Evolutionary conservation across 2,797 vertebrate genomes (phyloP), one percentile per base, ranked within the genome.

Genomic region (Xenops minutus): DNA sequence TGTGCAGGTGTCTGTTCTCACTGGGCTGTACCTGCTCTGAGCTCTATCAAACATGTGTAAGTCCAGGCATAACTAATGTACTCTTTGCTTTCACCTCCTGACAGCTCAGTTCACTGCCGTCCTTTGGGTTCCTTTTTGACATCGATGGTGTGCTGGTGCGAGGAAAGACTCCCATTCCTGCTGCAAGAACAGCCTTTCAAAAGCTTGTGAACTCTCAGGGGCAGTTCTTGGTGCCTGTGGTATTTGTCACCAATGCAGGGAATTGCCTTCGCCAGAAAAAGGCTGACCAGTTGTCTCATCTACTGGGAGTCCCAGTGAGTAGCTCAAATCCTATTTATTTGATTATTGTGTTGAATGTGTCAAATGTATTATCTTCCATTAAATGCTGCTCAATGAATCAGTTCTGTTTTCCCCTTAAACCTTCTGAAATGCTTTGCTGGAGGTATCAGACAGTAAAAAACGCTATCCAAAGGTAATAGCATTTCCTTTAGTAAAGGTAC

Each of bases 201-300:
- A 99, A 99, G 95, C 98, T 99, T 19, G 94, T 99, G 78, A 97
- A 98, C 73, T 55, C 86, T 64, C 98, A 98, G 82, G 98, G 98
- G 44, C 98, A 98, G 23, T 99, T 99, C 93, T 73, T 98, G 82
- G 97, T 99, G 95, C 99, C 99, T 21, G 98, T 99, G 0, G 98
- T 99, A 5, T 99, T 99, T 32, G 98, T 99, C 85, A 99, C 99
- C 32, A 99, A 99, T 2, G 98, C 99, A 34, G 99, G 99, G 88
- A 99, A 98, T 77, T 99, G 98, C 95, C 98, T 99, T 54, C 98
- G 98, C 56, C 98, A 98, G 89, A 95, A 98, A 21, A 99, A 99
- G 93, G 99, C 99, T 3, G 97, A 98, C 54, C 98, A 99, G 96
- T 93, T 99, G 92, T 98, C 98, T 55, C 97, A 97, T 44, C 95